Evolutionary conservation across 2,888 invertebrate species (phyloP).

Genomic region (Xestia xanthographa): DNA sequence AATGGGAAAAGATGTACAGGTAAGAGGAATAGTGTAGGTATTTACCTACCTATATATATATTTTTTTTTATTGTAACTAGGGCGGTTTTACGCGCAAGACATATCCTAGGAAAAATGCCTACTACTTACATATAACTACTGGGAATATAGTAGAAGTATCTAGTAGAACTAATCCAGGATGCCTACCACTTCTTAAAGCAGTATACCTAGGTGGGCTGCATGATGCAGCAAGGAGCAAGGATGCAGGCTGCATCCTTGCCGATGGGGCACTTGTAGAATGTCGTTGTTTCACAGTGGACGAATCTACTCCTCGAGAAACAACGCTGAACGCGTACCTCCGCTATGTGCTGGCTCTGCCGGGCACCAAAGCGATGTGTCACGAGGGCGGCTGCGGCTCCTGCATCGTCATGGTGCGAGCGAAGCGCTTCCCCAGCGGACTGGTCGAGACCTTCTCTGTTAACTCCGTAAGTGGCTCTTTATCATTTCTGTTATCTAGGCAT

Average conservation of each 20-base stretch:
- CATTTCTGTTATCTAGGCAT: background rate
- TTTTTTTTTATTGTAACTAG: background rate
- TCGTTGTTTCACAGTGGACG: slow-evolving; percentile 72
- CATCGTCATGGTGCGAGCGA: slow-evolving; percentile 82
- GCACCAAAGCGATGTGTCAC: slow-evolving; percentile 91
- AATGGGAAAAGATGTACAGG: slow-evolving; percentile 81
- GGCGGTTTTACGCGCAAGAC: background rate
- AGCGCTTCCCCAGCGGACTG: slow-evolving; percentile 72
- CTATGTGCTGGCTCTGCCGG: slow-evolving; percentile 90
- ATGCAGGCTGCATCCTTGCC: no score
- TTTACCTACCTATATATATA: background rate
- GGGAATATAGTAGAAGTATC: background rate
- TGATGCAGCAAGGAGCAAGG: no score
- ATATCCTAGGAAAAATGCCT: background rate
- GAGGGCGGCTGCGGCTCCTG: slow-evolving; percentile 86
- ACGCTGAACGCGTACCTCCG: slow-evolving; percentile 92
- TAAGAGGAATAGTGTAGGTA: slow-evolving; percentile 53
- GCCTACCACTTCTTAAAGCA: background rate
- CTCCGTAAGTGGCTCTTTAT: slow-evolving; percentile 76
- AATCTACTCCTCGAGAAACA: slow-evolving; percentile 85
- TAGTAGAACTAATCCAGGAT: background rate
- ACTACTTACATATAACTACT: background rate
- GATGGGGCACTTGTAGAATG: background rate
- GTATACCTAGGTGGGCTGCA: background rate
- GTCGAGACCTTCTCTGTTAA: slow-evolving; percentile 84